Conservation (phyloP, 2,113 vertebrate species). For the Pogona vitticeps region DNA sequence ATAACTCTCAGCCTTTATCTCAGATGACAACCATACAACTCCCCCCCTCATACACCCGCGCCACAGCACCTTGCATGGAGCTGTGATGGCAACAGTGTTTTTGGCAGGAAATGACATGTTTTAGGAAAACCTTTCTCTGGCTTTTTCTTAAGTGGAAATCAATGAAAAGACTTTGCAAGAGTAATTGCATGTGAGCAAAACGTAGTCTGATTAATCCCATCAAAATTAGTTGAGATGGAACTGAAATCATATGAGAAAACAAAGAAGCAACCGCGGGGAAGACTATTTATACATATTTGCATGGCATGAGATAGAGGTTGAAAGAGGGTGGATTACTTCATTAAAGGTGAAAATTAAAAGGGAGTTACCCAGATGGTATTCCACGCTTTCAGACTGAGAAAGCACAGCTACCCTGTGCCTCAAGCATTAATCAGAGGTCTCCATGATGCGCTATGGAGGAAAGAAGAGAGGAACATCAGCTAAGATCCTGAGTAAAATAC, state of each 20-base stretch:
- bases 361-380: neutral
- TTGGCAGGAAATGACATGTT: slow-evolving; percentile 45
- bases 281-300: neutral
- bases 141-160: neutral
- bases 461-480: neutral
- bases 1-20: slow-evolving; percentile 55
- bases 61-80: slow-evolving; percentile 31
- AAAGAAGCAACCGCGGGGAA: neutral
- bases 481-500: neutral
- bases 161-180: neutral
- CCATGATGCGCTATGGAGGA: slow-evolving; percentile 23
- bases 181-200: neutral
- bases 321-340: neutral
- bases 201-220: neutral
- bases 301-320: neutral
- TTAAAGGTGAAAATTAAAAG: slow-evolving; percentile 14
- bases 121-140: slow-evolving; percentile 30
- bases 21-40: slow-evolving; percentile 49
- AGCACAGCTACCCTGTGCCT: neutral
- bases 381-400: neutral
- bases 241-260: neutral
- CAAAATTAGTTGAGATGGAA: neutral
- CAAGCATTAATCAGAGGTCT: slow-evolving; percentile 17
- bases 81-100: slow-evolving; percentile 22
- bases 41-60: neutral